Conservation (phyloP, 2,113 vertebrate genomes). For the Trogon surrucura region DNA sequence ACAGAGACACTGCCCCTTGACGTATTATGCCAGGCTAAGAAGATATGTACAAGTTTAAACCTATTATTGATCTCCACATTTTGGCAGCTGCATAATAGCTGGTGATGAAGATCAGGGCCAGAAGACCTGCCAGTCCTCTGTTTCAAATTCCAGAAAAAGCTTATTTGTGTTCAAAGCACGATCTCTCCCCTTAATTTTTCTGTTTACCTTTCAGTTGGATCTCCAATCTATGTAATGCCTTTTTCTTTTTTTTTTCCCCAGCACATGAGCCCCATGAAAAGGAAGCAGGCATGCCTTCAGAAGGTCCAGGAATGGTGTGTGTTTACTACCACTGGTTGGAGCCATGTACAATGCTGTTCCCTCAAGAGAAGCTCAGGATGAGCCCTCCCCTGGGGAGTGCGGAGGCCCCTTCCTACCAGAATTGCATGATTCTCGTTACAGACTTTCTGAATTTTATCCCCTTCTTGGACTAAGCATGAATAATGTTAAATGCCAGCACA, state of each 20-base stretch:
- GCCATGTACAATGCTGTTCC: neutral
- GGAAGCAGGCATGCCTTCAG: neutral
- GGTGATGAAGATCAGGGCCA: neutral
- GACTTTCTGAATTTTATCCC: neutral
- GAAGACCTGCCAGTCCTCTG: neutral
- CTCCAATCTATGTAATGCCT: no score
- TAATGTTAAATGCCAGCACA: neutral
- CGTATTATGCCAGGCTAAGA: neutral
- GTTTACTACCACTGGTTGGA: fast-evolving
- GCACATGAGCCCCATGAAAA: neutral
- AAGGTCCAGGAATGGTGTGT: no score
- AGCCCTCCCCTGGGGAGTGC: neutral
- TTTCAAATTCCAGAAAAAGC: neutral
- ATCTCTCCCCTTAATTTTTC: neutral
- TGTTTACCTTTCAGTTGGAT: neutral
- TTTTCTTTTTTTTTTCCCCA: neutral
- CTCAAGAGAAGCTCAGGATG: neutral
- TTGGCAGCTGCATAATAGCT: neutral
- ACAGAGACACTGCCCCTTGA: neutral
- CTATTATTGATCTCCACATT: neutral
- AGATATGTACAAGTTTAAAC: neutral
- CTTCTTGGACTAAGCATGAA: neutral
- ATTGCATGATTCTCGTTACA: neutral
- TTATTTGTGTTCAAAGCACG: neutral
- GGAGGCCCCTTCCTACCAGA: neutral